Evolutionary conservation across 2,888 invertebrate genomes (phyloP).

Genomic region (Schizaphis graminum): DNA sequence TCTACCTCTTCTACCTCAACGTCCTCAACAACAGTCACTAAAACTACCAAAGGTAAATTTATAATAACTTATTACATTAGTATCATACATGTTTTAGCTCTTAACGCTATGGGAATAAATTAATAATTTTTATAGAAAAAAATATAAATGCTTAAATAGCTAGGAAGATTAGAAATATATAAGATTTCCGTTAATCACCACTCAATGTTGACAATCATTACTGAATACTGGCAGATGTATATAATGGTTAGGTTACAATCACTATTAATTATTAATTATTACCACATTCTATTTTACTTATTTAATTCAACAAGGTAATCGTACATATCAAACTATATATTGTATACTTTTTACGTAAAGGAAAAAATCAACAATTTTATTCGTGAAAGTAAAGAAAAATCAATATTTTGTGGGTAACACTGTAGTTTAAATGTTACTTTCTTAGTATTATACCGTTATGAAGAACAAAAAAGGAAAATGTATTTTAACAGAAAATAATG

Average conservation of each 20-base stretch:
- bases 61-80: not conserved
- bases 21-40: conserved; percentile 36
- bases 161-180: not conserved
- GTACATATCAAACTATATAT: not conserved
- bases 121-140: not conserved
- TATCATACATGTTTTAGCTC: not conserved
- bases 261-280: not conserved
- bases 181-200: not conserved
- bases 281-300: not conserved
- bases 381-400: conserved; percentile 44
- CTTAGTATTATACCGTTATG: not conserved
- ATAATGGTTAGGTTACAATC: not conserved
- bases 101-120: not conserved
- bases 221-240: not conserved
- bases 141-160: not conserved
- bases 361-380: not conserved
- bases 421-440: conserved; percentile 22
- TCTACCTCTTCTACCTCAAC: conserved; percentile 26
- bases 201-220: not conserved
- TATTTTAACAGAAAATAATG: not conserved
- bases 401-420: not conserved
- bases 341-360: not conserved
- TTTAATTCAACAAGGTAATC: not conserved
- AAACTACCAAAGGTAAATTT: conserved; percentile 51
- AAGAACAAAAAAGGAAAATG: not conserved